A percentile compares a stretch with the other conserved stretches of the same genome.
Conservation (phyloP, 2,113 vertebrate genomes). For the Smithornis capensis region DNA sequence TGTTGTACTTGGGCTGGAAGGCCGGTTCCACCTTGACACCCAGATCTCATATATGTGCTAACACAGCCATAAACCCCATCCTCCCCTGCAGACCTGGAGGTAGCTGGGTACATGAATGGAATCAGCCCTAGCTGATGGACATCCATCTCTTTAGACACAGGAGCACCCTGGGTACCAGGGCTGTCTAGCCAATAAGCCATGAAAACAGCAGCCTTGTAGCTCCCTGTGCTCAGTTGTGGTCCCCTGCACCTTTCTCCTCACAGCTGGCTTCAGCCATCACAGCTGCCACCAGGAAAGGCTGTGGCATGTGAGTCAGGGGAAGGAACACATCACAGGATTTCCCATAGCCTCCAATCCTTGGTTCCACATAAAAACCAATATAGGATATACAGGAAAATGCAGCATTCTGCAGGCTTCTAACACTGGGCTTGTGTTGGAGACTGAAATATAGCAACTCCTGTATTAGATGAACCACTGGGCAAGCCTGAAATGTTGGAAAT, state of each 20-base stretch:
- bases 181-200: not conserved
- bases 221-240: not conserved
- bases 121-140: not conserved
- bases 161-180: rapidly evolving
- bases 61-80: not conserved
- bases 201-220: not conserved
- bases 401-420: not conserved
- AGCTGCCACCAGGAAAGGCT: not conserved
- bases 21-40: not conserved
- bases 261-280: not conserved
- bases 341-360: not conserved
- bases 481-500: not conserved
- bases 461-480: not conserved
- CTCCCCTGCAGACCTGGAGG: not conserved
- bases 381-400: not conserved
- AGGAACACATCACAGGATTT: not conserved
- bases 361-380: rapidly evolving
- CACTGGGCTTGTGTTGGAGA: not conserved
- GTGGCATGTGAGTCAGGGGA: not conserved
- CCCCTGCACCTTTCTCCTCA: not conserved
- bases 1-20: rapidly evolving
- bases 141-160: not conserved
- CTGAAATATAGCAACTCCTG: not conserved
- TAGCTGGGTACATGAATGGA: not conserved
- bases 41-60: not conserved